These are phyloP conservation scores for Xiphorhynchus elegans DNA, from an alignment of 2,113 vertebrate species.

Conservation along the genomic window DNA sequence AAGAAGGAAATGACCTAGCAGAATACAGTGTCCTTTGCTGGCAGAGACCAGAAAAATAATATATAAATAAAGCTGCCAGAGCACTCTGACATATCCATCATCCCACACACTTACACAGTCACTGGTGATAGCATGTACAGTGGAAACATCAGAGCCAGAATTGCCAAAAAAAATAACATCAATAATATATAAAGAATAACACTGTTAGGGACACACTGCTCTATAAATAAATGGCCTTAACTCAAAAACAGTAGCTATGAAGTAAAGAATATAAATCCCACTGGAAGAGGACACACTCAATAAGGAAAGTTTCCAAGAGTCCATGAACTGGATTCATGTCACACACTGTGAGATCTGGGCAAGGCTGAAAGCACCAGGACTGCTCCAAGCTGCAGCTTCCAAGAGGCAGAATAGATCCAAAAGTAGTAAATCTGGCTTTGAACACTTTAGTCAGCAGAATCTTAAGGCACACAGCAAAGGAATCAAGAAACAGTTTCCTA, in stretches of 20 bases:
- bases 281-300: background rate
- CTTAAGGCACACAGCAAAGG: background rate
- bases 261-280: background rate
- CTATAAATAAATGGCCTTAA: background rate
- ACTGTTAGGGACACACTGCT: background rate
- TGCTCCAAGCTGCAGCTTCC: background rate
- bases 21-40: background rate
- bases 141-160: background rate
- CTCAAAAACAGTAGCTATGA: background rate
- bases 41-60: background rate
- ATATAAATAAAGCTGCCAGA: conserved; percentile 28
- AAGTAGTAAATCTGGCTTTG: background rate
- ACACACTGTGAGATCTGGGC: background rate
- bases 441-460: background rate
- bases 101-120: background rate
- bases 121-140: background rate
- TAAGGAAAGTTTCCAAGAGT: background rate
- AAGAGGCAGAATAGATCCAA: background rate
- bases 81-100: background rate
- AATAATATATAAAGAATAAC: background rate
- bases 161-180: background rate
- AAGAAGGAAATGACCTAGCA: conserved; percentile 50
- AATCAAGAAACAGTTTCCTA: background rate
- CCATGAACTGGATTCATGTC: background rate
- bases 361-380: background rate